Evolutionary conservation across 2,888 invertebrate species (phyloP).

Genomic region (Heteromurus nitidus): DNA sequence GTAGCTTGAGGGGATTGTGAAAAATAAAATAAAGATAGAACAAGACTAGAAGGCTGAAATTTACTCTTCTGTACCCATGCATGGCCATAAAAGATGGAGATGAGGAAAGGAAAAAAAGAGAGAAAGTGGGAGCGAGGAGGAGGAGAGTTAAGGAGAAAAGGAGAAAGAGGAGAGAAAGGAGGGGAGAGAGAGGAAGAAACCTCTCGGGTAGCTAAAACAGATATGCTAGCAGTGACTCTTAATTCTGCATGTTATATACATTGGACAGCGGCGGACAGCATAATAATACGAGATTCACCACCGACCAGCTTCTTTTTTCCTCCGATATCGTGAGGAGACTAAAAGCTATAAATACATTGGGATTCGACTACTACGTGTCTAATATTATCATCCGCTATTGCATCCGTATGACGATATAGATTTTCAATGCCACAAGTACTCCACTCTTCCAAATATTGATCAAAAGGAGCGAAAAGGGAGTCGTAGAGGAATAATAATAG

Average conservation of each 20-base stretch:
- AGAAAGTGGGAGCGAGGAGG: not conserved
- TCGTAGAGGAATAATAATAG: conserved; percentile 33
- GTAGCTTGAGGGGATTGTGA: conserved; percentile 31
- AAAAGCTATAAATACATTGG: not conserved
- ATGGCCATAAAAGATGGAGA: conserved; percentile 16
- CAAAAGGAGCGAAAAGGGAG: conserved; percentile 21
- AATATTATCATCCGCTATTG: not conserved
- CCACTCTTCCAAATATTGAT: conserved; percentile 49
- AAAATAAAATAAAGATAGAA: not conserved
- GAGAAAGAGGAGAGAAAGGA: conserved; percentile 21
- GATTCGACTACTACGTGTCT: not conserved
- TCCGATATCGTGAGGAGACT: not conserved
- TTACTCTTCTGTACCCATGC: conserved; percentile 21
- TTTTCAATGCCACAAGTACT: conserved; percentile 57
- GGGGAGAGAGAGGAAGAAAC: conserved; percentile 21
- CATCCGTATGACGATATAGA: conserved; percentile 4
- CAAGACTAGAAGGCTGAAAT: conserved; percentile 7
- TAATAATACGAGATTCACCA: conserved; percentile 32
- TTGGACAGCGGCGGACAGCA: conserved; percentile 37
- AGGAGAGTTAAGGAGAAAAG: not conserved
- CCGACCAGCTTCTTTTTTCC: too few species aligned
- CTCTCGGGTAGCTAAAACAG: conserved; percentile 38
- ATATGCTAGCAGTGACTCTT: conserved; percentile 28
- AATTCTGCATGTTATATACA: conserved; percentile 44
- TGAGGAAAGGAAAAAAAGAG: conserved; percentile 9